Percentiles rank a stretch among this genome's conserved stretches.
These are phyloP conservation scores for Darevskia mixta DNA, from an alignment of 2,797 vertebrate genomes.

Conservation along the genomic window DNA sequence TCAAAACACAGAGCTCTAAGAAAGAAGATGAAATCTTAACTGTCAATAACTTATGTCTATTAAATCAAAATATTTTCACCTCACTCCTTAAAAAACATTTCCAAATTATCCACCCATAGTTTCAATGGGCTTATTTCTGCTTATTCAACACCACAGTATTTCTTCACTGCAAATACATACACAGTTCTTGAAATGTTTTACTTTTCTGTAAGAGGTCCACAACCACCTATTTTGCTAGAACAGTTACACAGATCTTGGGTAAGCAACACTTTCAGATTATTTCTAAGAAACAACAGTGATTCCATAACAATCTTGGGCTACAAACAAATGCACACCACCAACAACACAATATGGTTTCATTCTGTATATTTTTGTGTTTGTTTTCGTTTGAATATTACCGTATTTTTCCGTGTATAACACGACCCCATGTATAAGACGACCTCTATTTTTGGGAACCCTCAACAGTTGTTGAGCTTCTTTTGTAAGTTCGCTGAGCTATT, in stretches of 20 bases:
- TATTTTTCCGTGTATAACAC: too few relatives aligned
- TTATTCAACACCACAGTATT: neutral
- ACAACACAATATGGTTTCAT: too few relatives aligned
- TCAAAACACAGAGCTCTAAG: neutral
- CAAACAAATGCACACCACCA: neutral
- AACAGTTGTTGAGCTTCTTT: too few relatives aligned
- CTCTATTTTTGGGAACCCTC: too few relatives aligned
- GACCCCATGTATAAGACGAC: too few relatives aligned
- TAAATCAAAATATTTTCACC: slow-evolving; percentile 17
- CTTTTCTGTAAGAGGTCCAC: neutral
- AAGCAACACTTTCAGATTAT: neutral
- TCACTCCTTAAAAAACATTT: slow-evolving; percentile 24
- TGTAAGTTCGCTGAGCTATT: too few relatives aligned
- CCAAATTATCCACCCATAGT: neutral
- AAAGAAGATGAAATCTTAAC: too few relatives aligned
- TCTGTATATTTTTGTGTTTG: too few relatives aligned
- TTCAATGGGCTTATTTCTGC: neutral
- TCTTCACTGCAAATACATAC: neutral
- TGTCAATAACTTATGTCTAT: too few relatives aligned
- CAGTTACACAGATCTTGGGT: neutral
- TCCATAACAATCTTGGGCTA: neutral
- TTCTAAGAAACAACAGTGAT: neutral
- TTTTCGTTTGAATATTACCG: too few relatives aligned
- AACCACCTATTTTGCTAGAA: neutral
- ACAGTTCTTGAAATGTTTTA: neutral